Conservation (phyloP, 2,797 vertebrate genomes). For the Tinamus major region DNA sequence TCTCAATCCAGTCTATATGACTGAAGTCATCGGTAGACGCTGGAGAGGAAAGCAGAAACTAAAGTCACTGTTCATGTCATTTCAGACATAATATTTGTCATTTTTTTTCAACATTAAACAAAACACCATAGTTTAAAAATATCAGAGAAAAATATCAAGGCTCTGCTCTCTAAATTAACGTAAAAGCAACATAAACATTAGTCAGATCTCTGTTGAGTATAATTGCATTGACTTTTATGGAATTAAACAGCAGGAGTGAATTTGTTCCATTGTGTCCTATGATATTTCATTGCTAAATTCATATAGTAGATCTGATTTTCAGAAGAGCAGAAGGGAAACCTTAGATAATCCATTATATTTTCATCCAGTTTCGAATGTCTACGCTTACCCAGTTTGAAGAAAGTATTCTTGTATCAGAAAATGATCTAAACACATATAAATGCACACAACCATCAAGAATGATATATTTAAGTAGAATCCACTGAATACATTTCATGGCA, state of each 20-base stretch:
- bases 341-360: background rate
- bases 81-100: background rate
- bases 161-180: background rate
- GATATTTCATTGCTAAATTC: background rate
- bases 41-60: slow-evolving; percentile 38
- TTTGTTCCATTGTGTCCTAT: background rate
- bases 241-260: background rate
- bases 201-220: background rate
- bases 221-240: background rate
- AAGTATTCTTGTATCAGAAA: background rate
- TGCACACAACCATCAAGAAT: background rate
- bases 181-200: background rate
- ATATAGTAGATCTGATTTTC: background rate
- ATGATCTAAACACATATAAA: background rate
- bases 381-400: background rate
- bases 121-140: background rate
- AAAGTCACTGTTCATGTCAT: slow-evolving; percentile 9
- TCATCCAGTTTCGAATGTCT: background rate
- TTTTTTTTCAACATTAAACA: slow-evolving; percentile 14
- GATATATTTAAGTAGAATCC: background rate
- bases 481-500: background rate
- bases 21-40: background rate
- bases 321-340: background rate
- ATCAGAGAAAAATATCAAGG: background rate
- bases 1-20: slow-evolving; percentile 22